These are phyloP conservation scores for Lates calcarifer DNA, from an alignment of 2,113 vertebrate species.

Conservation along the genomic window DNA sequence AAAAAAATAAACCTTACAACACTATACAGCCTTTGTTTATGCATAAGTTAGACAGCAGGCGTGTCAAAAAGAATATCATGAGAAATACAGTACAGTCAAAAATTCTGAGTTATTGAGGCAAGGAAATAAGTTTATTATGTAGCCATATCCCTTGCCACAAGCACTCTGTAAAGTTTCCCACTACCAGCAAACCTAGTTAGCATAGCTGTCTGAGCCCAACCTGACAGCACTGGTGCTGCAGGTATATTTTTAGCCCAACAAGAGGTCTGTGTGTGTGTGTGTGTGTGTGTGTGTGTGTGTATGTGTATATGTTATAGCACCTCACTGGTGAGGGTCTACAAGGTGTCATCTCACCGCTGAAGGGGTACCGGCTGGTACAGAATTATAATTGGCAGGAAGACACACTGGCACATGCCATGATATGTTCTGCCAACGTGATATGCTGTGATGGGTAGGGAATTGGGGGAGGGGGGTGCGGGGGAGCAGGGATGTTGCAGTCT, in stretches of 20 bases:
- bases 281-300: slow-evolving; percentile 26
- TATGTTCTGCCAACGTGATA: slow-evolving; percentile 34
- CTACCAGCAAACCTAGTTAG: slow-evolving; percentile 60
- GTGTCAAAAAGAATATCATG: slow-evolving; percentile 21
- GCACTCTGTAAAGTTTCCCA: slow-evolving; percentile 42
- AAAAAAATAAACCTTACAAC: slow-evolving; percentile 1
- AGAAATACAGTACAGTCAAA: slow-evolving; percentile 3
- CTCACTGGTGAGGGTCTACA: slow-evolving; percentile 51
- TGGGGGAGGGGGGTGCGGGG: background rate
- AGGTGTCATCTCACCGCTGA: slow-evolving; percentile 65
- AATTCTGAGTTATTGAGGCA: slow-evolving; percentile 7
- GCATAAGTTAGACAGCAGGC: background rate
- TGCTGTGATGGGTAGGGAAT: slow-evolving; percentile 17
- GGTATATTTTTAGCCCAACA: slow-evolving; percentile 73
- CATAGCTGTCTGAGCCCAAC: slow-evolving; percentile 43
- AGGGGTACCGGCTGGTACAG: slow-evolving; percentile 48
- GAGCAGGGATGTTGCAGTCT: background rate
- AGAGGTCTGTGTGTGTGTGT: slow-evolving; percentile 20
- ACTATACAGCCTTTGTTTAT: slow-evolving; percentile 31
- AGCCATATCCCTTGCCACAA: slow-evolving; percentile 23
- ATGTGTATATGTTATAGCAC: slow-evolving; percentile 40
- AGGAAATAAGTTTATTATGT: slow-evolving; percentile 42
- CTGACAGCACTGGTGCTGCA: slow-evolving; percentile 51
- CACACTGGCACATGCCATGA: slow-evolving; percentile 39
- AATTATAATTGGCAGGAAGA: slow-evolving; percentile 75